Evolutionary conservation across 2,113 vertebrate species (phyloP), one percentile per base, ranked within the genome.

Genomic region (Ciconia maguari): DNA sequence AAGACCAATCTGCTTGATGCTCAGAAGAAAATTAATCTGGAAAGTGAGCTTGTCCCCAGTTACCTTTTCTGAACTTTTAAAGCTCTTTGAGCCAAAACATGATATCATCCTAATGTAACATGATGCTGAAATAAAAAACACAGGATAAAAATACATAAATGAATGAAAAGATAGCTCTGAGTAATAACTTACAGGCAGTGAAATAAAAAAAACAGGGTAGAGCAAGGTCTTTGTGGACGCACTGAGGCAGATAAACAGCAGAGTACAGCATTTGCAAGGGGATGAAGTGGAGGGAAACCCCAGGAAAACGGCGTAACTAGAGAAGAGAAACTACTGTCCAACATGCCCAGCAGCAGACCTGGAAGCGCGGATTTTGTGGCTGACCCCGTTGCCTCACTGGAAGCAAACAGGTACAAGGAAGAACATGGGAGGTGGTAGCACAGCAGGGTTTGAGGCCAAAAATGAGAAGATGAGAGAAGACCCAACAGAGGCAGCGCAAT

Each of bases 241-340:
- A 17, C n/a, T 1, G 8, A 62, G 8, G 78, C 38, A 74, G 44
- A 60, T 15, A 36, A 87, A 64, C 30, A 70, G 49, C 49, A 54
- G 21, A 36, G 20, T 11, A 46, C 27, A 62, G 71, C 38, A 24
- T 26, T 61, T 4, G 1, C n/a, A 48, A n/a, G 24, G 60, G 60
- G 19, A 42, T 51, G 32, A 58, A 84, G 42, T 0, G 0, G 22
- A 58, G 13, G 19, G 19, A 76, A 86, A 41, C 14, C 2, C 0
- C 51, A 87, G 61, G 32, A 71, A 66, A 74, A 86, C 1, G 3
- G 41, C 3, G 1, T 38, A 79, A 65, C 16, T 1, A 5, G 38
- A 36, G 26, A 29, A 72, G 17, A 54, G 16, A 69, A 81, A 51
- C 5, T 17, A 5, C 26, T 21, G 27, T 32, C 51, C 46, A 34